phyloP scores from a whole-genome alignment of 2,888 invertebrate genomes.

The Dicyrtomina minuta region DNA sequence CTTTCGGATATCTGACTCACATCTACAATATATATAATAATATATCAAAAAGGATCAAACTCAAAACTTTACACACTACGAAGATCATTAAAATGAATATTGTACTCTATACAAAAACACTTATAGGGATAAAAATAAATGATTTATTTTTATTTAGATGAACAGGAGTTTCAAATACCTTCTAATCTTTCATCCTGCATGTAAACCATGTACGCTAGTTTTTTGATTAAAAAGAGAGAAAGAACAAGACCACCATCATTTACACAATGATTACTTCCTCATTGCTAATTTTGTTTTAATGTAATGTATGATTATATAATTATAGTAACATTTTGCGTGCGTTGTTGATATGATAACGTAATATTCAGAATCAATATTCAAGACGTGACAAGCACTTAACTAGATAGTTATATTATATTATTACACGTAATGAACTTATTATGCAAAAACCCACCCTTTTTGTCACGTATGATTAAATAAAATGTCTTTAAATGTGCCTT shows the following conservation, averaged over 20 bases:
- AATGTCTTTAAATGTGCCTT: background rate
- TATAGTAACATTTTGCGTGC: background rate
- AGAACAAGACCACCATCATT: constrained; percentile 29
- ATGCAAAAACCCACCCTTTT: background rate
- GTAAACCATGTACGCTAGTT: constrained; percentile 53
- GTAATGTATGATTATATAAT: background rate
- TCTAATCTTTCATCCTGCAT: constrained; percentile 54
- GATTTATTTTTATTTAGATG: no score
- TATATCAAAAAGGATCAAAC: no score
- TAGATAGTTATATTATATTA: no score
- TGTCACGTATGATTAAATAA: background rate
- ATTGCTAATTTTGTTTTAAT: constrained; percentile 1
- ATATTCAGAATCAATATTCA: no score
- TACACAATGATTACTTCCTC: background rate
- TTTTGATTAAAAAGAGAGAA: constrained; percentile 28
- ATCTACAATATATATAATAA: background rate
- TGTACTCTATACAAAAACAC: no score
- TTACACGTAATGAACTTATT: background rate
- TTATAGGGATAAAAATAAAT: no score
- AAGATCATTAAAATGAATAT: no score
- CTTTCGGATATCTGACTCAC: background rate
- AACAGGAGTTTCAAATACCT: constrained; percentile 38
- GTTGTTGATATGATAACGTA: no score
- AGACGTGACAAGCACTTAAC: background rate
- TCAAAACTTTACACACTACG: no score